Evolutionary conservation across 2,113 vertebrate genomes (phyloP).

Genomic region (Oncorhynchus tshawytscha): DNA sequence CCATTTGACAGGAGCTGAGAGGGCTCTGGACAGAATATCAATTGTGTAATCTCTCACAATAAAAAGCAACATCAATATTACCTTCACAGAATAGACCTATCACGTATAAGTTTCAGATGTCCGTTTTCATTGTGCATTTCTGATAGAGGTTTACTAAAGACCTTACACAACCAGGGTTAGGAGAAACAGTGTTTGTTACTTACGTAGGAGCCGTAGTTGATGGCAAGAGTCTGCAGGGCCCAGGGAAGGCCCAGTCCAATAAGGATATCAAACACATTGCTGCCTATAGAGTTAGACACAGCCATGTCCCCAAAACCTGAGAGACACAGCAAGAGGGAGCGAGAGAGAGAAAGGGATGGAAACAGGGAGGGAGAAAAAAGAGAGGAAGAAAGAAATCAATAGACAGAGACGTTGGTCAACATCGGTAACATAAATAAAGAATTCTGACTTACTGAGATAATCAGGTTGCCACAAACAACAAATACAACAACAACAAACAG

Average conservation of each 20-base stretch:
- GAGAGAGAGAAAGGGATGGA: conserved; percentile 17
- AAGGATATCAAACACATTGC: conserved; percentile 97
- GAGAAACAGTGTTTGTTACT: conserved; percentile 55
- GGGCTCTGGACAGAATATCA: no score
- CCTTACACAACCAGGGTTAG: background rate
- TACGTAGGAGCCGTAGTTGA: conserved; percentile 91
- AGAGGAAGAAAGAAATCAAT: no score
- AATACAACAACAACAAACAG: conserved; percentile 10
- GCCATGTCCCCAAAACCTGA: conserved; percentile 97
- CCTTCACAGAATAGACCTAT: no score
- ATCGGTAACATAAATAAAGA: background rate
- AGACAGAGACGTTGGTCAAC: background rate
- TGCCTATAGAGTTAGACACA: conserved; percentile 95
- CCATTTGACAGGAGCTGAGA: background rate
- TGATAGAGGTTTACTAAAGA: background rate
- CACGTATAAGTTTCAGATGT: no score
- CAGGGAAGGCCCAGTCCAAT: conserved; percentile 93
- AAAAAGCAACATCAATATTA: no score
- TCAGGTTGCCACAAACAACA: conserved; percentile 14
- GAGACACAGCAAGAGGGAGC: conserved; percentile 3
- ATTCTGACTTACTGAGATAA: background rate
- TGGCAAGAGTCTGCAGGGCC: conserved; percentile 89
- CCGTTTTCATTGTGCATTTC: no score
- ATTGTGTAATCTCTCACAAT: no score
- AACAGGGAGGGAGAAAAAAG: background rate